Evolutionary conservation across 1,140 invertebrate genomes (phyloP), one percentile per base, ranked within the genome.

Genomic region (Anastrepha obliqua): DNA sequence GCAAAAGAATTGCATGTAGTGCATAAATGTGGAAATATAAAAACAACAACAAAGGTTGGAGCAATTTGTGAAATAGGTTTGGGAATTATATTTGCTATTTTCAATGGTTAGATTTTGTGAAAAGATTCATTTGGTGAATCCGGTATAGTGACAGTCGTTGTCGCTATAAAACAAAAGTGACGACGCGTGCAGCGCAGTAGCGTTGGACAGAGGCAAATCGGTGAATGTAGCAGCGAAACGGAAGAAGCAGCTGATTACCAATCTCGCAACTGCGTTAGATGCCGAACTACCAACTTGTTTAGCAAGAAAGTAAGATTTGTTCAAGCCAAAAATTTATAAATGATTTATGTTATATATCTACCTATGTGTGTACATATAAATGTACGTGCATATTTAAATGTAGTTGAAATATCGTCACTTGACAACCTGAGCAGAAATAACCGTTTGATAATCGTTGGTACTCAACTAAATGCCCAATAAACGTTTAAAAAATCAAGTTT

Each of bases 231-330:
- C 39, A 17, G 67, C 67, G 44, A 42, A 39, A 42, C 42, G 39
- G 13, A 44, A 67, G 67, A 47, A 74, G 67, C 67, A 74, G 67
- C 67, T 74, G 67, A 74, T 74, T 74, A 44, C 44, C 67, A 4
- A 17, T 74, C n/a, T 29, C 2, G 9, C 67, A 17, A 42, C 42
- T 74, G 67, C 67, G 42, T 42, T 42, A 47, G 44, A 39, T 74
- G 67, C 42, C 51, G 51, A 55, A 55, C 6, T 6, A 55, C 44
- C 67, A 74, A 74, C 20, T 67, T 67, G 20, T 58, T 13, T 8
- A 58, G 55, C 55, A 62, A 62, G 60, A 62, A 47, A 44, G 67
- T 74, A 39, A 74, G 67, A 13, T 74, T 74, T 4, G 67, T 74
- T 9, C 65, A 67, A 67, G 39, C 29, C 0, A 39, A 42, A 65